Evolutionary conservation across 2,113 vertebrate species (phyloP), one percentile per base, ranked within the genome.

Genomic region (Syrrhaptes paradoxus): DNA sequence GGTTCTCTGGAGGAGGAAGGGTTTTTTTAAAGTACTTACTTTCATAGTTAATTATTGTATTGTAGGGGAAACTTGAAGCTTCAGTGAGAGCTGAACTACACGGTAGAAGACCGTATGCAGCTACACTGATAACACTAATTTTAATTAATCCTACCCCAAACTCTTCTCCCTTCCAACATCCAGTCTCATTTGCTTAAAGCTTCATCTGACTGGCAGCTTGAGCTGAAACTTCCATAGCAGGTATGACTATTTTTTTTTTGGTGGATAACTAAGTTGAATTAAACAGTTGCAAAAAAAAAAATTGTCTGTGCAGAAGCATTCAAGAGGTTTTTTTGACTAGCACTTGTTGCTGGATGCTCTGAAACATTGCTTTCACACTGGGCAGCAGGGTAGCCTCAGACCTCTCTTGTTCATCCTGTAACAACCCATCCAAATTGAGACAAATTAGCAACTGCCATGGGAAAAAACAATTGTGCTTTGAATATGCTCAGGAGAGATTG

Each of bases 121-220:
- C 76, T 57, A 48, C 41, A 74, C 38, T 55, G 76, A 89, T 88
- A 92, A 95, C 59, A 68, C n/a, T 84, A 55, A 86, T 93, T 95
- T 92, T 92, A 95, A 97, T 95, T 95, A 95, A 75, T 84, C 68
- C 70, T 84, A 59, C 32, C 49, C 76, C 34, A 87, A 90, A 74
- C 46, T 76, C 32, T 62, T 77, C 46, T 86, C 63, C 55, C 29
- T 86, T 84, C 45, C 48, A 93, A 74, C 65, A 90, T n/a, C 14
- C 32, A 52, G 17, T 46, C 65, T 90, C 51, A 52, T 80, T 93
- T 81, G 48, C 80, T 95, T 84, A 81, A 52, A 59, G 72, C 21
- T 90, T 89, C 80, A 77, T 55, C 71, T 89, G 72, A 93, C 16
- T 63, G 54, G 55, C 59, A 95, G 68, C 52, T 92, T 71, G 73